phyloP scores from a whole-genome alignment of 2,113 vertebrate species.

The Cinclus cinclus region DNA sequence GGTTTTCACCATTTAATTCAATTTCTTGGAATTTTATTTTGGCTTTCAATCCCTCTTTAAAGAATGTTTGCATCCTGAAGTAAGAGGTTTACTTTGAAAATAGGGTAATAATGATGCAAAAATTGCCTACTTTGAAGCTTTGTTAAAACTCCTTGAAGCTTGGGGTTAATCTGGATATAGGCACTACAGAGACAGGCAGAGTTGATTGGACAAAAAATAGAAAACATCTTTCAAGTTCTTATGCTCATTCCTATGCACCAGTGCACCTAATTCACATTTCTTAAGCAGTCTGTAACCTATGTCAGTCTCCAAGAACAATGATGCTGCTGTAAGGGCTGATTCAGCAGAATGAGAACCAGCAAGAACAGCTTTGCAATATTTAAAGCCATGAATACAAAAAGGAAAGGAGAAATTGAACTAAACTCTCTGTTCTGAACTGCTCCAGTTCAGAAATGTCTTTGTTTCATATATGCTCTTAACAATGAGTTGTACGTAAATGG shows the following conservation, averaged over 20 bases:
- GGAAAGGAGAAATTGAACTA: neutral
- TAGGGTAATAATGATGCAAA: neutral
- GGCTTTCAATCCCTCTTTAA: neutral
- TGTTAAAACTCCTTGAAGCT: conserved; percentile 38
- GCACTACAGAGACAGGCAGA: neutral
- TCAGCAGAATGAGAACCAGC: conserved; percentile 4
- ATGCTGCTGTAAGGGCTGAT: conserved; percentile 17
- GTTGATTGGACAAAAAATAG: neutral
- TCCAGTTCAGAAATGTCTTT: neutral
- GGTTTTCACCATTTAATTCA: neutral
- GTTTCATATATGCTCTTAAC: neutral
- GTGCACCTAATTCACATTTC: conserved; percentile 19
- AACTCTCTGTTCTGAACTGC: neutral
- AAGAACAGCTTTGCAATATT: neutral
- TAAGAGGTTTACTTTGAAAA: conserved; percentile 1
- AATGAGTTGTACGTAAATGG: neutral
- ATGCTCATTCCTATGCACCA: conserved; percentile 11
- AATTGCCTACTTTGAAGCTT: conserved; percentile 3
- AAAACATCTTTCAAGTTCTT: neutral
- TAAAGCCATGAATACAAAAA: conserved; percentile 13
- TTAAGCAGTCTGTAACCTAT: conserved; percentile 24
- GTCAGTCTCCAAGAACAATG: conserved; percentile 33
- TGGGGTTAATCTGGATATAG: conserved; percentile 18
- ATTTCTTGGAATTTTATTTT: neutral
- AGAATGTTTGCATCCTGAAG: neutral